Conservation (phyloP, 2,888 invertebrate species). For the Macropis europaea region DNA sequence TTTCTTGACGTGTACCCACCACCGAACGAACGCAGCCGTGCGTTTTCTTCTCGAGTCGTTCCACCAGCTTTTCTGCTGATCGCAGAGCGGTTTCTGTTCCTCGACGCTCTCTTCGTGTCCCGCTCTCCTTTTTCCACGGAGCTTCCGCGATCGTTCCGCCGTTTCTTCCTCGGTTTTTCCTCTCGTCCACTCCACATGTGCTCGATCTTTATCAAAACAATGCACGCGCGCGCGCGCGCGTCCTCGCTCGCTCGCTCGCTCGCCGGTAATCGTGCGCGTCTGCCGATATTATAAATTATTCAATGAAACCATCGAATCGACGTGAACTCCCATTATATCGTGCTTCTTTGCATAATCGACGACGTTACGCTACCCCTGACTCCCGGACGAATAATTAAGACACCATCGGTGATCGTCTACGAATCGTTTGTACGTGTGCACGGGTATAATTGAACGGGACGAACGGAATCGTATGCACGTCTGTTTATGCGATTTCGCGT, state of each 20-base stretch:
- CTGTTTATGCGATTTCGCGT: background rate
- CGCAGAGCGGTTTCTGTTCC: slow-evolving; percentile 50
- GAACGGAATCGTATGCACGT: slow-evolving; percentile 30
- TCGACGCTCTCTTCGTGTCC: slow-evolving; percentile 37
- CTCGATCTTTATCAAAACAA: slow-evolving; percentile 40
- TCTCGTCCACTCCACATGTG: slow-evolving; percentile 17
- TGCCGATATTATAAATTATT: slow-evolving; percentile 42
- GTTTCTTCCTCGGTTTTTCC: slow-evolving; percentile 24
- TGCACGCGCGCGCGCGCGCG: slow-evolving; percentile 31
- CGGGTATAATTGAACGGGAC: slow-evolving; percentile 6
- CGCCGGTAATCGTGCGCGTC: slow-evolving; percentile 41
- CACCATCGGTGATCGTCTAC: no score
- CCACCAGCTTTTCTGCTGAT: slow-evolving; percentile 45
- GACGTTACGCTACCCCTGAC: slow-evolving; percentile 28
- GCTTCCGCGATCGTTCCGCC: slow-evolving; percentile 40
- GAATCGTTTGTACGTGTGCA: no score
- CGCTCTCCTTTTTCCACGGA: slow-evolving; percentile 30
- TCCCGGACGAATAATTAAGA: slow-evolving; percentile 41
- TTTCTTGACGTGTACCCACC: slow-evolving; percentile 48
- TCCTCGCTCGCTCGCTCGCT: slow-evolving; percentile 1
- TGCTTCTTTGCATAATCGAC: slow-evolving; percentile 39
- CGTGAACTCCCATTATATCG: slow-evolving; percentile 9
- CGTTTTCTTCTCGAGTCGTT: slow-evolving; percentile 57
- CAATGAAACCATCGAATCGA: slow-evolving; percentile 23
- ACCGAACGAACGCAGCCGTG: slow-evolving; percentile 55